Conservation (phyloP, 2,888 invertebrate species). For the Drosophila paucipuncta region DNA sequence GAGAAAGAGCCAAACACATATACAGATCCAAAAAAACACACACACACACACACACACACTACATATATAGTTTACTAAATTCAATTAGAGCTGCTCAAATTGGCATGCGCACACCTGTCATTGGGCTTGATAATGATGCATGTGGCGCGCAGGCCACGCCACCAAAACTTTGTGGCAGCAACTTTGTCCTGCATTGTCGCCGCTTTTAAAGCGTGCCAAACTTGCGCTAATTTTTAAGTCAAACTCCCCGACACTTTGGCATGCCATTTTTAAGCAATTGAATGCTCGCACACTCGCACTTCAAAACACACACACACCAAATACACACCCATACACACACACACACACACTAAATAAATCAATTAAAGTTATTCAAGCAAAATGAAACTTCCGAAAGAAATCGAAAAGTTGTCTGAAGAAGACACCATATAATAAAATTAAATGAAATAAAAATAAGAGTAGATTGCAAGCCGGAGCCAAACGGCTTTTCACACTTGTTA, state of each 20-base stretch:
- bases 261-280: conserved; percentile 72
- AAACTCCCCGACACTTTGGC: conserved; percentile 61
- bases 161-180: conserved; percentile 65
- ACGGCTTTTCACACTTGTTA: conserved; percentile 81
- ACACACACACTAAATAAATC: conserved; percentile 64
- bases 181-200: conserved; percentile 62
- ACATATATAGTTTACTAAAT: conserved; percentile 73
- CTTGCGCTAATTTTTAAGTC: conserved; percentile 69
- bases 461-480: conserved; percentile 42
- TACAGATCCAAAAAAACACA: neutral
- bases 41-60: conserved; percentile 5
- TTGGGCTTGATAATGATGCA: conserved; percentile 78
- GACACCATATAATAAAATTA: conserved; percentile 55
- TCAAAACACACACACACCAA: neutral
- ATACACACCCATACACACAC: neutral
- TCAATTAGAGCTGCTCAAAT: conserved; percentile 81
- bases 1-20: conserved; percentile 1
- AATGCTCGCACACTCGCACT: conserved; percentile 21
- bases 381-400: conserved; percentile 43
- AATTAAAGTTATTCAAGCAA: conserved; percentile 78
- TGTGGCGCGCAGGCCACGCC: conserved; percentile 65
- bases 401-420: conserved; percentile 32
- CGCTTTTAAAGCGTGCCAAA: conserved; percentile 40
- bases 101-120: conserved; percentile 82
- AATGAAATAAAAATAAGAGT: conserved; percentile 50